phyloP scores from a whole-genome alignment of 2,113 vertebrate genomes.

The Daphoenositta chrysoptera region DNA sequence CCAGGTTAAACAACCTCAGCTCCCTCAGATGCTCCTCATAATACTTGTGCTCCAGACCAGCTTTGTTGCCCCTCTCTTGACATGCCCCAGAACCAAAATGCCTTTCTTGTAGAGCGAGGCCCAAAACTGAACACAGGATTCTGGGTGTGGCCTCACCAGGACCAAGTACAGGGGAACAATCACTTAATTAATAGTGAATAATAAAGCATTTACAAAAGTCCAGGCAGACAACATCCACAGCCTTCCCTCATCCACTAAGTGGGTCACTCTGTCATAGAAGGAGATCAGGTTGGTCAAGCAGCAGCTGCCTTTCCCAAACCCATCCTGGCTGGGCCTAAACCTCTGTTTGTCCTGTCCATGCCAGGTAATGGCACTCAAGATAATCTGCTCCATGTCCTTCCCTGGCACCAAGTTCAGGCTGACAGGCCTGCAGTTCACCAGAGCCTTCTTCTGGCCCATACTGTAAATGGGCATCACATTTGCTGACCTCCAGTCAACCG shows the following conservation, averaged over 20 bases:
- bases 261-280: neutral
- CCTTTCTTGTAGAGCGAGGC: neutral
- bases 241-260: neutral
- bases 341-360: accelerated
- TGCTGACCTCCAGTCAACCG: neutral
- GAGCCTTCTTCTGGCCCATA: neutral
- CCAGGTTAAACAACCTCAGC: neutral
- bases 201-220: no score
- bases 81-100: neutral
- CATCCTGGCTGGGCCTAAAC: neutral
- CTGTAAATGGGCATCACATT: neutral
- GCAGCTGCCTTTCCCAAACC: neutral
- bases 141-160: accelerated
- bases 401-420: neutral
- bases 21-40: neutral
- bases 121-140: neutral
- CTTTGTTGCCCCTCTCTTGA: neutral
- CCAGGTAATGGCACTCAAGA: neutral
- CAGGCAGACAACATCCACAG: neutral
- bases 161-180: neutral
- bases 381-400: neutral
- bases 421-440: neutral
- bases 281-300: neutral
- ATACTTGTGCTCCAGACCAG: neutral
- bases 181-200: no score